Percentiles rank a stretch among this genome's conserved stretches.
These are phyloP conservation scores for Choristoneura fumiferana DNA, from an alignment of 1,140 invertebrate genomes.

Conservation along the genomic window DNA sequence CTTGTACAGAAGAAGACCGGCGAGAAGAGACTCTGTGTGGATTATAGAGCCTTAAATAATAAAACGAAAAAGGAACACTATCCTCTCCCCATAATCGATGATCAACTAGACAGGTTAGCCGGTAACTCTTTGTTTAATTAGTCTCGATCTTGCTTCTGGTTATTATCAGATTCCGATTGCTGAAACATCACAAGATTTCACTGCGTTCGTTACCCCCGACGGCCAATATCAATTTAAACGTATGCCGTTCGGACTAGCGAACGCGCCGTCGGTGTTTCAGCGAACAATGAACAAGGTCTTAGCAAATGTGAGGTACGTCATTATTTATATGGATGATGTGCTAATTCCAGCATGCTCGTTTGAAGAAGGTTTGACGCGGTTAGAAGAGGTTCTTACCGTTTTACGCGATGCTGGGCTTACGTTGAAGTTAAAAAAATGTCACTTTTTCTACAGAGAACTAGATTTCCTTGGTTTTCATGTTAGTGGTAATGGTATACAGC, in stretches of 20 bases:
- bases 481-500: conserved; percentile 34
- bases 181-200: too few species aligned
- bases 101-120: not conserved
- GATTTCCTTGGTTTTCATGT: conserved; percentile 45
- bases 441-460: conserved; percentile 39
- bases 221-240: too few species aligned
- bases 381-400: conserved; percentile 31
- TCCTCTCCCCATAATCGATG: not conserved
- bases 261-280: too few species aligned
- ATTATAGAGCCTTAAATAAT: not conserved
- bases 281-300: too few species aligned
- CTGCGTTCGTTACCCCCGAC: too few species aligned
- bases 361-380: conserved; percentile 30
- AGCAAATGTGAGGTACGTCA: too few species aligned
- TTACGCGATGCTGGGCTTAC: conserved; percentile 35
- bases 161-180: too few species aligned
- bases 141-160: not conserved
- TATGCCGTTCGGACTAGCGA: too few species aligned
- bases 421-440: conserved; percentile 45
- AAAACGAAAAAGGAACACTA: not conserved
- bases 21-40: not conserved
- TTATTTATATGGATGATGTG: conserved; percentile 30
- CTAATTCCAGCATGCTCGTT: conserved; percentile 33
- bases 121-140: not conserved
- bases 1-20: not conserved